Conservation (phyloP, 2,797 vertebrate genomes). For the Oreonectes daqikongensis region DNA sequence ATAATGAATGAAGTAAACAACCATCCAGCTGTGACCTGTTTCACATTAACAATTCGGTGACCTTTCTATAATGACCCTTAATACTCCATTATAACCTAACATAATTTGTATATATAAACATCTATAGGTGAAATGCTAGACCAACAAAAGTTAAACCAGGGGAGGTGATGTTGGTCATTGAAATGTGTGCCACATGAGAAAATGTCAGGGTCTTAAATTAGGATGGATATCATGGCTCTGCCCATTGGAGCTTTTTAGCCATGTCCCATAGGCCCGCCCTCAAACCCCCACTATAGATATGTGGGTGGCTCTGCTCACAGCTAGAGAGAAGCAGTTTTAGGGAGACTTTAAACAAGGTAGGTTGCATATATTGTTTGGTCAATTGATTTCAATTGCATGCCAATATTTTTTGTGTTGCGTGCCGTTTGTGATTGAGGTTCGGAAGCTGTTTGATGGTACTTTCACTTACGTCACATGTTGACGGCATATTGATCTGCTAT, state of each 20-base stretch:
- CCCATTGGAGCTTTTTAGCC: slow-evolving; percentile 6
- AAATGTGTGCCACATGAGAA: slow-evolving; percentile 8
- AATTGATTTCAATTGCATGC: neutral
- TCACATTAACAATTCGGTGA: neutral
- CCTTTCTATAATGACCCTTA: neutral
- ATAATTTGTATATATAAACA: neutral
- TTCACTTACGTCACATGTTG: no score
- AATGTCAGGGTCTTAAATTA: slow-evolving; percentile 66
- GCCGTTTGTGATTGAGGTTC: neutral
- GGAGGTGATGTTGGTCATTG: neutral
- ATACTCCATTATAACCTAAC: neutral
- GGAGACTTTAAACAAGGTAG: slow-evolving; percentile 17
- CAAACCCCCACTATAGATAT: slow-evolving; percentile 20
- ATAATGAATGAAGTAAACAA: slow-evolving; percentile 9
- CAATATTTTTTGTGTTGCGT: neutral
- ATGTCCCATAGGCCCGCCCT: neutral
- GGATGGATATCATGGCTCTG: slow-evolving; percentile 42
- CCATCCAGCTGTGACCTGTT: slow-evolving; percentile 16
- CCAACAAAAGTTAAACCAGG: neutral
- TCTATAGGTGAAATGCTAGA: neutral
- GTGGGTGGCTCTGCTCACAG: neutral
- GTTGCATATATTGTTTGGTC: neutral
- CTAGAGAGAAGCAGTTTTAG: slow-evolving; percentile 9
- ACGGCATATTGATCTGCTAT: neutral
- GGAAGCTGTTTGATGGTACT: neutral